Percentiles rank a stretch among this genome's conserved stretches.
Evolutionary conservation across 2,888 invertebrate genomes (phyloP).

Genomic region (Eupeodes latifasciatus): DNA sequence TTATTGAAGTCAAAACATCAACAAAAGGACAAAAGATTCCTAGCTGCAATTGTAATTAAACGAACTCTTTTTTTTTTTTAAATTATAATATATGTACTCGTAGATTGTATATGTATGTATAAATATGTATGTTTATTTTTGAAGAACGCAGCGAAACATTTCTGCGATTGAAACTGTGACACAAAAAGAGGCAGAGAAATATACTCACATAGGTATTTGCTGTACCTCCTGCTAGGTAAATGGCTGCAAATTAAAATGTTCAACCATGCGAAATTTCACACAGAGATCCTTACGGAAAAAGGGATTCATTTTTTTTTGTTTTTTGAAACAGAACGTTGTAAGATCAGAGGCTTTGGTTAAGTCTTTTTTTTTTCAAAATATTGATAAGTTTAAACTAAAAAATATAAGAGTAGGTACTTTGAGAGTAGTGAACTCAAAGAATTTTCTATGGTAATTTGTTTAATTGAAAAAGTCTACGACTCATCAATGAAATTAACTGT

Average conservation of each 20-base stretch:
- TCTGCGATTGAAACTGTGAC: conserved; percentile 9
- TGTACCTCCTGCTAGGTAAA: not conserved
- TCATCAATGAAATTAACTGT: too few relatives aligned
- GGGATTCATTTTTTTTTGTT: not conserved
- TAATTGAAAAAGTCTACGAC: too few relatives aligned
- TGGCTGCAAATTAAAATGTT: conserved; percentile 27
- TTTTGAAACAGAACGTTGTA: not conserved
- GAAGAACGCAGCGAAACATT: conserved; percentile 40
- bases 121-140: not conserved
- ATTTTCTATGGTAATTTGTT: not conserved
- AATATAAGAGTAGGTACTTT: not conserved
- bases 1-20: conserved; percentile 49
- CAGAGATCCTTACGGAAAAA: not conserved
- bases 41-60: conserved; percentile 63
- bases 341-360: not conserved
- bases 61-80: conserved; percentile 42
- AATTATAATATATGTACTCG: conserved; percentile 27
- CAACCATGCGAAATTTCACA: conserved; percentile 11
- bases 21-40: conserved; percentile 20
- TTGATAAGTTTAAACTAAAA: not conserved
- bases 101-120: not conserved
- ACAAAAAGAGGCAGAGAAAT: not conserved
- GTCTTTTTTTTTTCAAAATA: not conserved
- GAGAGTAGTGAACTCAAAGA: not conserved
- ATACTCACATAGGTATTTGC: not conserved